Conservation (phyloP, 35 echinoderm and acorn worm genomes). For the Nesometra sesokonis region DNA sequence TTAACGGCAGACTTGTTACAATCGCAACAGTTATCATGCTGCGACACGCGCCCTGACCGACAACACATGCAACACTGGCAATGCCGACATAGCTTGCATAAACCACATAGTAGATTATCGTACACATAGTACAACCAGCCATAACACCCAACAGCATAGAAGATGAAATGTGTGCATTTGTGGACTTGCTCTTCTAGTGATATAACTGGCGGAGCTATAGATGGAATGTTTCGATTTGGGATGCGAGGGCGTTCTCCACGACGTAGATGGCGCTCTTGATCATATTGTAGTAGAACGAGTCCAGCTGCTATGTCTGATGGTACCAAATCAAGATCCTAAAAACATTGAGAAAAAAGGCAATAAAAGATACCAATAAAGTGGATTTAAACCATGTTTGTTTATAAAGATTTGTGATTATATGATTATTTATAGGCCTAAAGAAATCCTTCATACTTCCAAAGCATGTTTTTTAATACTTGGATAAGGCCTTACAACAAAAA, state of each 20-base stretch:
- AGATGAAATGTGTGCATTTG: neutral
- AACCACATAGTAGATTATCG: conserved; percentile 50
- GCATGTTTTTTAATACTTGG: too few relatives aligned
- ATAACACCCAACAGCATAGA: conserved; percentile 13
- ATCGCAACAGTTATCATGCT: conserved; percentile 82
- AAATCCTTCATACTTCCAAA: too few relatives aligned
- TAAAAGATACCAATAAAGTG: neutral
- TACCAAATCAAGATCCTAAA: conserved; percentile 66
- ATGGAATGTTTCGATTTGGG: conserved; percentile 13
- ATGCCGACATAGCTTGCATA: conserved; percentile 48
- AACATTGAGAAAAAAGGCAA: neutral
- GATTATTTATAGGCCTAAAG: too few relatives aligned
- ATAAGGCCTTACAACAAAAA: too few relatives aligned
- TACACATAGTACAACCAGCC: conserved; percentile 58
- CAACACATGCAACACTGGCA: conserved; percentile 53
- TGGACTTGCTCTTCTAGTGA: conserved; percentile 15
- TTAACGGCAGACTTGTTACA: conserved; percentile 68
- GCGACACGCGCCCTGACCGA: neutral
- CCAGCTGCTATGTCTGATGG: conserved; percentile 85
- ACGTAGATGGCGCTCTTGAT: conserved; percentile 44
- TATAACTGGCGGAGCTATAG: conserved; percentile 16
- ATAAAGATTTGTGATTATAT: too few relatives aligned
- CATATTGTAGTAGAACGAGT: conserved; percentile 66
- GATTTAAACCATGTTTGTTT: too few relatives aligned
- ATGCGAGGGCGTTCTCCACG: conserved; percentile 20